Evolutionary conservation across 53 echinoderm and acorn worm species (phyloP), one percentile per base, ranked within the genome.

Genomic region (Pentamera pediparva): DNA sequence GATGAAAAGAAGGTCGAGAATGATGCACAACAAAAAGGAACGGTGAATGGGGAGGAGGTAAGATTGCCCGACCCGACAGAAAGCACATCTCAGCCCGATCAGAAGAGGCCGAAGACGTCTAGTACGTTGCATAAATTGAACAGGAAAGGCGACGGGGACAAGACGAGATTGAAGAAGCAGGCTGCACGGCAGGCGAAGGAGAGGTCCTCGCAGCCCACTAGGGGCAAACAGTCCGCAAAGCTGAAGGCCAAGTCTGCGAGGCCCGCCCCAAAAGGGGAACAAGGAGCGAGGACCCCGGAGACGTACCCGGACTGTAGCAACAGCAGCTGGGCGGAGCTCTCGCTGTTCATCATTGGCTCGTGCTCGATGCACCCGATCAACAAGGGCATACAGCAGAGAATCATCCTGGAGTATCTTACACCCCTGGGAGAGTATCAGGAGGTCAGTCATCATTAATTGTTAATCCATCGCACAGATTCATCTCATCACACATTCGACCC

Each of bases 351-450:
- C 50, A 89, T 98, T 57, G 92, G 98, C 26, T 87, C 91, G 6
- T 83, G 86, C 43, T 85, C 86, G 27, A 98, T 98, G 82, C 81
- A 82, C 50, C 98, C 98, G 0, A 38, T 98, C 61, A 92, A 77
- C n/a, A 53, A 71, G 19, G 60, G 83, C 26, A 92, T 92, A 78
- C 88, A 98, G 26, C 98, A 98, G 79, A 65, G 98, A 49, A 88
- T 98, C 39, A 91, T 98, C 32, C 70, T 98, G 58, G 91, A 98
- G 81, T 98, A 98, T 62, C 56, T 98, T 62, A 89, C 98, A 47
- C 98, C 98, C 8, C 76, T 98, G 21, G 98, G 91, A 31, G 98
- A 98, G 60, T 98, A 98, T 69, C 98, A 98, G 70, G 98, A 98
- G 86, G 98, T 98, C 18, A 75, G 85, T 56, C 5, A 36, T 12